These are phyloP conservation scores for Pachydiplax longipennis DNA, from an alignment of 2,888 invertebrate species.

Conservation along the genomic window DNA sequence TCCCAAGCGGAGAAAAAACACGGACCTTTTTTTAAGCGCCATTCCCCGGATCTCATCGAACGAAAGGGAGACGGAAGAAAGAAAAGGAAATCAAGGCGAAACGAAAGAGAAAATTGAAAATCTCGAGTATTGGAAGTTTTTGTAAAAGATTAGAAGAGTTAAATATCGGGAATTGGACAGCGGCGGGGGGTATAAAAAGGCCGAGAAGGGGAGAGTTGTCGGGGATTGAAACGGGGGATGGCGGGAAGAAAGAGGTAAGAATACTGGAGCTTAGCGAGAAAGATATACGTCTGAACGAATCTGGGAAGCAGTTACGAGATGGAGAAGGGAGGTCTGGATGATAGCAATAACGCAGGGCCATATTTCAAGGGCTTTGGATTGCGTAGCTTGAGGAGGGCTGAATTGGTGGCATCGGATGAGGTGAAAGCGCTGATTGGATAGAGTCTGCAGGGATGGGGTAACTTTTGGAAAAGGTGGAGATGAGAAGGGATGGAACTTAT, in stretches of 20 bases:
- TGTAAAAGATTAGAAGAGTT: conserved; percentile 36
- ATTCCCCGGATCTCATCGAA: neutral
- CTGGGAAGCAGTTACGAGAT: conserved; percentile 11
- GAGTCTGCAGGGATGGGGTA: neutral
- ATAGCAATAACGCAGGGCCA: conserved; percentile 37
- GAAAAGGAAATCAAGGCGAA: conserved; percentile 14
- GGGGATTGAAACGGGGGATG: neutral
- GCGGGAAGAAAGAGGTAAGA: neutral
- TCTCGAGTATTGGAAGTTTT: conserved; percentile 36
- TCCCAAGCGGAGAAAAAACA: neutral
- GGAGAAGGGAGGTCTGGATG: neutral
- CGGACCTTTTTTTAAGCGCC: neutral
- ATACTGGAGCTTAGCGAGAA: conserved; percentile 28
- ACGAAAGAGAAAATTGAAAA: conserved; percentile 25
- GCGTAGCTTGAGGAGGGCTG: conserved; percentile 13
- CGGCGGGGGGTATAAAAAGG: neutral
- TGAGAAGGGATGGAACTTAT: conserved; percentile 21
- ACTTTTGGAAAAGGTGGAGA: neutral
- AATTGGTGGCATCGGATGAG: conserved; percentile 31
- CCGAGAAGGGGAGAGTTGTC: neutral
- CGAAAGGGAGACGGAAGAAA: neutral
- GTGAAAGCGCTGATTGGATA: conserved; percentile 41
- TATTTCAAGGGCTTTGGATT: conserved; percentile 42
- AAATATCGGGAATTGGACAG: conserved; percentile 33
- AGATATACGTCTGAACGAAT: conserved; percentile 35